Conservation (phyloP, 2,113 vertebrate genomes). For the Amphiprion percula region DNA sequence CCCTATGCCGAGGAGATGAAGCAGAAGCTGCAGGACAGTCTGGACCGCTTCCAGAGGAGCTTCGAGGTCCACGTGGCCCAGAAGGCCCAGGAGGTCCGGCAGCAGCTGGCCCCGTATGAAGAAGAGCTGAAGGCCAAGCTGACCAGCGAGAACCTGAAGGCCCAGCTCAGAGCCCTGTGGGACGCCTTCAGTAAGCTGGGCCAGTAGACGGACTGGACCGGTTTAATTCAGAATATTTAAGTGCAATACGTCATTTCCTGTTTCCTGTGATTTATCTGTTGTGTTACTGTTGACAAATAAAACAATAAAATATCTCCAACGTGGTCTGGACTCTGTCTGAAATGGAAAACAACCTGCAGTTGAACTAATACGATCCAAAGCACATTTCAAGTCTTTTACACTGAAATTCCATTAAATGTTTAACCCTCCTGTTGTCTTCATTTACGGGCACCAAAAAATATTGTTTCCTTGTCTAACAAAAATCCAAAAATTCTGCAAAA, state of each 20-base stretch:
- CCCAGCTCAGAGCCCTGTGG: constrained; percentile 61
- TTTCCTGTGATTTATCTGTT: not conserved
- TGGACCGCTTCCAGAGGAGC: constrained; percentile 74
- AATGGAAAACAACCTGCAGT: not conserved
- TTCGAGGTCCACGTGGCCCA: constrained; percentile 66
- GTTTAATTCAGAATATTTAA: not conserved
- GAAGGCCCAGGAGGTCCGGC: constrained; percentile 67
- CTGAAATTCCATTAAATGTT: no score
- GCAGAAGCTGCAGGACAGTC: constrained; percentile 48
- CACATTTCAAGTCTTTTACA: no score
- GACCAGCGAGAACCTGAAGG: constrained; percentile 65
- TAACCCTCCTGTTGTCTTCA: no score
- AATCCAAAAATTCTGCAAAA: no score
- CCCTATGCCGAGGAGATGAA: constrained; percentile 63
- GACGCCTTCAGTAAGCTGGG: constrained; percentile 52
- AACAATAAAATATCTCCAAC: constrained; percentile 18
- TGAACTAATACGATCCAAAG: no score
- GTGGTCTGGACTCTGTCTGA: not conserved
- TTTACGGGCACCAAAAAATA: no score
- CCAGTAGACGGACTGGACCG: constrained; percentile 47
- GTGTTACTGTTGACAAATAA: constrained; percentile 23
- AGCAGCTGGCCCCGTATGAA: constrained; percentile 62
- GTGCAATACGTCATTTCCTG: constrained; percentile 33
- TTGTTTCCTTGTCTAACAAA: no score
- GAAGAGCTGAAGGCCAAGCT: constrained; percentile 66